Base-by-base conservation (phyloP, 2,888 invertebrate genomes). In the Acanthosepion esculentum region DNA sequence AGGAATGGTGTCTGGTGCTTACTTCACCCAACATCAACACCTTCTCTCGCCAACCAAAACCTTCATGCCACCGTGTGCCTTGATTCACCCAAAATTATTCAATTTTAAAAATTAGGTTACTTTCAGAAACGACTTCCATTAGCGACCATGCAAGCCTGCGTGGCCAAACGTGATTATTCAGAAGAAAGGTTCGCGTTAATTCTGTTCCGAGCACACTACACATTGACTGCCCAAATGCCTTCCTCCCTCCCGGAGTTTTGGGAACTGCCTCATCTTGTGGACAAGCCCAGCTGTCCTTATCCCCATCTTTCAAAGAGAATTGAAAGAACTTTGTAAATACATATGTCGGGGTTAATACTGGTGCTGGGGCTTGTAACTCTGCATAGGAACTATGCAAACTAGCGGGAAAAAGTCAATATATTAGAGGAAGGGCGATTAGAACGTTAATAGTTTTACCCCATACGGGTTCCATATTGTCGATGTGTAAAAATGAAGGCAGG, bases 81-180 rank as follows among this genome's bases (percentile, higher is more conserved):
- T n/a, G 78, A n/a, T 78, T 78, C 12, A 33, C 15, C n/a, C n/a
- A n/a, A n/a, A 78, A 78, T 78, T 78, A 78, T 78, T 78, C 78
- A 78, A 78, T 78, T 78, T 78, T 78, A 78, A 78, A 78, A 78
- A 78, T 78, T 78, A 78, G 78, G 78, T 78, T 78, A 78, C 78
- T 33, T 78, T 33, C n/a, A 78, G 78, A 78, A 33, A 78, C 78
- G 78, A 12, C 78, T 78, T 78, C n/a, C n/a, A 78, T 78, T 78
- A 78, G 78, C 78, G n/a, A 23, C 15, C 78, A 33, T 33, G 78
- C 78, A 78, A 78, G 78, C 15, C 78, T 15, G 78, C 15, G n/a
- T 33, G 78, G 78, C 78, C 33, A 78, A 78, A 78, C 78, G 8
- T 78, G 78, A 78, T 78, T 78, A 78, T 78, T 78, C n/a, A 78